Percentiles rank a stretch among this genome's conserved stretches.
Evolutionary conservation across 2,797 vertebrate genomes (phyloP).

Genomic region (Pygocentrus nattereri): DNA sequence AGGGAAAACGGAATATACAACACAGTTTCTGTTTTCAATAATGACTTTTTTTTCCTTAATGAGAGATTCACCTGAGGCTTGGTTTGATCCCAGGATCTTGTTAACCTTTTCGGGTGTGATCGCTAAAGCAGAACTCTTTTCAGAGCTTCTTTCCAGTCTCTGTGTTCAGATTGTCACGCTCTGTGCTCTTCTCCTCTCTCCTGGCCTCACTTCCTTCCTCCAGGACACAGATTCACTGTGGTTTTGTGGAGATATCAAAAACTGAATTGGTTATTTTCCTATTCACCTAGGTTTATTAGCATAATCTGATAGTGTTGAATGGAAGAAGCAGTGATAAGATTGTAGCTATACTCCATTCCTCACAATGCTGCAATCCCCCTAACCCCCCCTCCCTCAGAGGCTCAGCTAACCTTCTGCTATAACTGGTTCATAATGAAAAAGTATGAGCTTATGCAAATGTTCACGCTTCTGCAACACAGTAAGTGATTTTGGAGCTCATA

Average conservation of each 20-base stretch:
- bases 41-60: not conserved
- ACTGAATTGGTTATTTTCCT: not conserved
- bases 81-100: not conserved
- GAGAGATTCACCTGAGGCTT: constrained; percentile 22
- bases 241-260: not conserved
- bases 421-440: not conserved
- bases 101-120: not conserved
- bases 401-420: not conserved
- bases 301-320: not conserved
- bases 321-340: not conserved
- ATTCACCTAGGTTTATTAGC: not conserved
- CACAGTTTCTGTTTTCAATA: constrained; percentile 17
- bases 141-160: not conserved
- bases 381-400: not conserved
- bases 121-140: not conserved
- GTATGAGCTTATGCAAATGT: not conserved
- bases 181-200: not conserved
- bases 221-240: not conserved
- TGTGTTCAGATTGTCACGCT: not conserved
- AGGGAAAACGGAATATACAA: not conserved
- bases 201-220: not conserved
- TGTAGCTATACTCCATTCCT: not conserved
- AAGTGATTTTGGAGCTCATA: not conserved
- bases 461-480: too few species aligned
- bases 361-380: not conserved